Conservation (phyloP, 2,797 vertebrate species). For the Scyliorhinus canicula region DNA sequence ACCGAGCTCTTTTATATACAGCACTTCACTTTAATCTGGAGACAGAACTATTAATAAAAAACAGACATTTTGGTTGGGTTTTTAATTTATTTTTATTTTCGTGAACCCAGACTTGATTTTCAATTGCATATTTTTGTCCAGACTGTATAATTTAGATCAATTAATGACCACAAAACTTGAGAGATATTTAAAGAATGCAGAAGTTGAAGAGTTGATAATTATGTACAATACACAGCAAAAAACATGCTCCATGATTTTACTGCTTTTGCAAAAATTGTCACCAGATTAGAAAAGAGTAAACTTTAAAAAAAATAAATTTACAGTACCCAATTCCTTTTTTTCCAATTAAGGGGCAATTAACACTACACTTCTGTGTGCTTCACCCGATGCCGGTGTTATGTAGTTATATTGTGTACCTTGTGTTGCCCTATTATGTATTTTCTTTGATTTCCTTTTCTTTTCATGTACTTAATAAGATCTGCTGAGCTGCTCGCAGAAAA, state of each 20-base stretch:
- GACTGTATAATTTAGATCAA: conserved; percentile 46
- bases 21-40: conserved; percentile 17
- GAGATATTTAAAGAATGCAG: conserved; percentile 48
- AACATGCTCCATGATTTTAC: neutral
- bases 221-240: neutral
- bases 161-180: conserved; percentile 45
- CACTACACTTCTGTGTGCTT: no score
- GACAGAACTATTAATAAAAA: conserved; percentile 12
- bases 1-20: neutral
- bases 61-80: conserved; percentile 17
- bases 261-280: neutral
- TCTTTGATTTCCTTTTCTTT: no score
- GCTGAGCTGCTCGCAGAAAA: no score
- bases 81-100: conserved; percentile 33
- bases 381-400: no score
- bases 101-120: conserved; percentile 1
- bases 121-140: conserved; percentile 35
- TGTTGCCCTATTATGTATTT: no score
- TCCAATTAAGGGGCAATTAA: no score
- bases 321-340: no score
- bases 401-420: no score
- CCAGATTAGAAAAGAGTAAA: neutral
- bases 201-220: conserved; percentile 20
- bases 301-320: no score
- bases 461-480: no score